Percentiles rank a stretch among this genome's conserved stretches.
Conservation (phyloP, 2,113 vertebrate species). For the Rhabdomys dilectus region DNA sequence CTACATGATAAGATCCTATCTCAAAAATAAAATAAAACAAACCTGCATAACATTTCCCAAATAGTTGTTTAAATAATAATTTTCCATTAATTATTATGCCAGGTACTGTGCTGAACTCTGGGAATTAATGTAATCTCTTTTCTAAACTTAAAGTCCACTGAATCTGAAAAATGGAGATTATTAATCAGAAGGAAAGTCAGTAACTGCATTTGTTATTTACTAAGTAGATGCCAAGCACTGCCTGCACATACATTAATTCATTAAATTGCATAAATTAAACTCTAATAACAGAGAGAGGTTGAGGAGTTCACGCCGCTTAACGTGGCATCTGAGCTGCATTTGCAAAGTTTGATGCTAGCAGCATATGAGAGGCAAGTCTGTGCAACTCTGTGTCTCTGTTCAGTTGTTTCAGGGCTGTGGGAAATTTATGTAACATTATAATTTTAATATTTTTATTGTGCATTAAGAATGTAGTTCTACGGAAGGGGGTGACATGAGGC, state of each 20-base stretch:
- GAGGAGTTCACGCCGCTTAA: background rate
- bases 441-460: background rate
- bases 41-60: background rate
- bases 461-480: background rate
- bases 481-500: background rate
- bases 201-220: constrained; percentile 16
- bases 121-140: constrained; percentile 7
- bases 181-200: background rate
- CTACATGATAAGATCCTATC: background rate
- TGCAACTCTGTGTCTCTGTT: background rate
- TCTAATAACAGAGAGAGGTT: background rate
- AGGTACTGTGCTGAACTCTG: constrained; percentile 11
- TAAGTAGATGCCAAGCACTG: constrained; percentile 12
- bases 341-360: constrained; percentile 24
- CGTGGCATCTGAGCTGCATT: background rate
- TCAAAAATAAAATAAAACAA: background rate
- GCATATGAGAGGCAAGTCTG: background rate
- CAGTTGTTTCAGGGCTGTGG: background rate
- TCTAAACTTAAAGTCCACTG: background rate
- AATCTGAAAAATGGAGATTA: constrained; percentile 9
- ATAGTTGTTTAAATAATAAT: constrained; percentile 48
- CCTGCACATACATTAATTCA: background rate
- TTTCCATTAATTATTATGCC: constrained; percentile 47
- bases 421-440: background rate
- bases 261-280: constrained; percentile 13